These are phyloP conservation scores for Lucilia sericata DNA, from an alignment of 1,140 invertebrate species.

Conservation along the genomic window DNA sequence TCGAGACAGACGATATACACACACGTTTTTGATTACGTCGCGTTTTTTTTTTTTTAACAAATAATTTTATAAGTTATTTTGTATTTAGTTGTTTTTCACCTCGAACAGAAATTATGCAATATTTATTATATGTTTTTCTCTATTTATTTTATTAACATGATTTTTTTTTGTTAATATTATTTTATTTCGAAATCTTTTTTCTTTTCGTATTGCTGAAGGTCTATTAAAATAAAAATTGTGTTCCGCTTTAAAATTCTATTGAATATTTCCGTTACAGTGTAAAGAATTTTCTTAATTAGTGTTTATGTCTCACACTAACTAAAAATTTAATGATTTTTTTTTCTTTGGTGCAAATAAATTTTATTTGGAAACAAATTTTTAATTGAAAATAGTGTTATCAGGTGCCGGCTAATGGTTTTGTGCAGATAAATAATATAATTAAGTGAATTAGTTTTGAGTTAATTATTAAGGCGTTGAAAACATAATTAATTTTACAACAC, in stretches of 20 bases:
- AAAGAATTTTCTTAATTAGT: neutral
- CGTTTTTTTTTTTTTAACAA: neutral
- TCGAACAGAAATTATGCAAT: neutral
- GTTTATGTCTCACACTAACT: neutral
- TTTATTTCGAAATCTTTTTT: neutral
- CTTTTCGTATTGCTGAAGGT: neutral
- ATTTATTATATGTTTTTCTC: neutral
- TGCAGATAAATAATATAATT: neutral
- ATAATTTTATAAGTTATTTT: neutral
- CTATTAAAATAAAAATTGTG: neutral
- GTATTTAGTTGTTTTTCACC: neutral
- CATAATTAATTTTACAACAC: neutral
- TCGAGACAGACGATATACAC: neutral
- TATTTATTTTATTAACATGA: slow-evolving; percentile 1
- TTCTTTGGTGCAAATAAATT: neutral
- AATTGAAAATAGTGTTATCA: neutral
- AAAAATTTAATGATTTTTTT: neutral
- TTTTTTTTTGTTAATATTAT: neutral
- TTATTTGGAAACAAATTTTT: neutral
- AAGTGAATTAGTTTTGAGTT: neutral
- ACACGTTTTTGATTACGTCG: neutral
- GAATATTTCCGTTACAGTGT: neutral
- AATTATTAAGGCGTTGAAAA: neutral
- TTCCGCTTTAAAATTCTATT: neutral
- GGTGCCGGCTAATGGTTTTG: neutral